Conservation (phyloP, 2,113 vertebrate genomes). For the Anoplopoma fimbria region DNA sequence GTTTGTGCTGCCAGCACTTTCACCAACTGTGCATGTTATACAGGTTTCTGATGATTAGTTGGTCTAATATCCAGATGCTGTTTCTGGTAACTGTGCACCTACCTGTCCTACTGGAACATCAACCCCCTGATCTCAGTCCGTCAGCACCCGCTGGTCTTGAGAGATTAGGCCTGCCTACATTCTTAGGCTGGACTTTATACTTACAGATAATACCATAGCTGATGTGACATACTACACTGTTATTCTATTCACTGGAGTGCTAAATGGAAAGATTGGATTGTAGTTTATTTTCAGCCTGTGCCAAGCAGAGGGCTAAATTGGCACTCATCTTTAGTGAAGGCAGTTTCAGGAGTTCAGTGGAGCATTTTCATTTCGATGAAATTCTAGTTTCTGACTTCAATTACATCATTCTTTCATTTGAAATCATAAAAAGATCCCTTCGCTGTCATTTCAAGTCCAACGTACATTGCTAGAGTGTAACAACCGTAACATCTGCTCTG, state of each 20-base stretch:
- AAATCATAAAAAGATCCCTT: conserved; percentile 28
- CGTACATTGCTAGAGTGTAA: conserved; percentile 20
- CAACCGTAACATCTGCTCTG: conserved; percentile 32
- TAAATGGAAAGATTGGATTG: conserved; percentile 40
- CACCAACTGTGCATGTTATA: background rate
- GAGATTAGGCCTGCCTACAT: conserved; percentile 8
- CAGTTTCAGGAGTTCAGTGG: conserved; percentile 34
- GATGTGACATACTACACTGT: conserved; percentile 35
- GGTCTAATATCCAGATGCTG: conserved; percentile 40
- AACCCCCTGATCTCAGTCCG: conserved; percentile 19
- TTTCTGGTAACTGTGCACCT: conserved; percentile 29
- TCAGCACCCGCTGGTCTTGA: conserved; percentile 20
- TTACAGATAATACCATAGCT: conserved; percentile 24
- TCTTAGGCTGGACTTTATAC: conserved; percentile 34
- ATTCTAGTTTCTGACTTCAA: conserved; percentile 31
- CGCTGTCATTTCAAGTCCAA: conserved; percentile 19
- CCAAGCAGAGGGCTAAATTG: conserved; percentile 59
- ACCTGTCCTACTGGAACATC: conserved; percentile 27
- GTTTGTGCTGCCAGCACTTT: conserved; percentile 2
- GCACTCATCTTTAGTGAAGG: conserved; percentile 25
- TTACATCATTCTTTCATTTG: conserved; percentile 17
- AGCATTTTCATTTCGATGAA: conserved; percentile 38
- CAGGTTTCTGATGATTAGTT: conserved; percentile 6
- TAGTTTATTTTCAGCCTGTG: conserved; percentile 28
- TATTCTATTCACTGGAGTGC: conserved; percentile 33